These are phyloP conservation scores for Apis cerana DNA, from an alignment of 1,140 invertebrate genomes.

Conservation along the genomic window DNA sequence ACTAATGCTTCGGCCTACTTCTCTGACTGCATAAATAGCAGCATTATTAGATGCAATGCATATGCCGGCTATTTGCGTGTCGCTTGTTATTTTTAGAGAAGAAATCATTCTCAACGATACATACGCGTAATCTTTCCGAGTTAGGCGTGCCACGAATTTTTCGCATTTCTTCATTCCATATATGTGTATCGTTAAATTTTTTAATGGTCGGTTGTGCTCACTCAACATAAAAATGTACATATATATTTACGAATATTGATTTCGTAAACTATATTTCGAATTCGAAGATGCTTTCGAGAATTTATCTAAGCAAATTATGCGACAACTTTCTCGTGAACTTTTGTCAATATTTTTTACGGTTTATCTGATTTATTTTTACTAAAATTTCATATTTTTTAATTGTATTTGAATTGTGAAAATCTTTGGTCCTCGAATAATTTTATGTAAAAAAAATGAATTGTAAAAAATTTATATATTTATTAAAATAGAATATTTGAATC, in stretches of 20 bases:
- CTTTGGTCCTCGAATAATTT: too few relatives aligned
- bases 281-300: neutral
- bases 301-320: neutral
- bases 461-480: too few relatives aligned
- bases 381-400: too few relatives aligned
- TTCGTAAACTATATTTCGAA: neutral
- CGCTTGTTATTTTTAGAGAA: constrained; percentile 58
- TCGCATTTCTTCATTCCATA: neutral
- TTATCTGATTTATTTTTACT: too few relatives aligned
- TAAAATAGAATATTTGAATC: too few relatives aligned
- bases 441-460: too few relatives aligned
- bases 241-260: neutral
- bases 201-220: neutral
- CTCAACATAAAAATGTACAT: neutral
- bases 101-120: constrained; percentile 28
- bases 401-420: too few relatives aligned
- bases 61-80: constrained; percentile 60
- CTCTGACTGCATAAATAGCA: constrained; percentile 45
- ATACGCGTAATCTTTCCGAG: constrained; percentile 22
- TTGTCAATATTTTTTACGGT: too few relatives aligned
- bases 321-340: too few relatives aligned
- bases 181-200: constrained; percentile 1
- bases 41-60: constrained; percentile 56
- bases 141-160: constrained; percentile 14
- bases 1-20: constrained; percentile 56